Evolutionary conservation across 2,888 invertebrate genomes (phyloP), one percentile per base, ranked within the genome.

Genomic region (Cephus sareptanus): DNA sequence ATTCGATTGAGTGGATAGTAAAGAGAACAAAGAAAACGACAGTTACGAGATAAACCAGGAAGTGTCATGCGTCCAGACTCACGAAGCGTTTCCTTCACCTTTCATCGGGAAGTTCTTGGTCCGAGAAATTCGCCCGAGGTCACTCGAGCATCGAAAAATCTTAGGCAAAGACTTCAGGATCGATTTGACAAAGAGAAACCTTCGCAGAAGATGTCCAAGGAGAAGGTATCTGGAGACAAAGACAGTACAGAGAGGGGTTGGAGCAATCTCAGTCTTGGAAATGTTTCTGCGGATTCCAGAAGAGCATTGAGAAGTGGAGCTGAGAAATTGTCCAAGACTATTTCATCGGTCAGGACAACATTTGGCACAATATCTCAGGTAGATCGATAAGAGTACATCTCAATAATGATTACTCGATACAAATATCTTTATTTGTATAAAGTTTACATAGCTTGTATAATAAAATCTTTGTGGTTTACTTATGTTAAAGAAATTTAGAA

Each of bases 291-390:
- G 68, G 95, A 94, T 87, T 94, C 95, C 12, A 93, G 94, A 81
- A 94, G 93, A 86, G 94, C 93, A 73, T 90, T 95, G 75, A 93
- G 95, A 85, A 94, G 93, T 74, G 94, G 95, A 40, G 95, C 95
- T 15, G 95, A 95, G 82, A 95, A 94, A 89, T 93, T 95, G 80
- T 93, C 94, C 1, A 94, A 93, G 89, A 95, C 95, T 0, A 94
- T 95, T 84, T 94, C 94, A 79, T 94, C 93, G 81, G 94, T 95
- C 34, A 92, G 94, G 84, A 94, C 94, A 79, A 94, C 94, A 31
- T 93, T 95, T 81, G 95, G 95, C 23, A 94, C 94, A 79, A 92
- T 95, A 81, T 94, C 95, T 74, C 95, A 95, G 93, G 95, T 95
- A 73, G 74, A 81, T 76, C 34, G 71, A 71, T 31, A 9, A 71